Conservation (phyloP, 2,113 vertebrate genomes). For the Edolisoma coerulescens region DNA sequence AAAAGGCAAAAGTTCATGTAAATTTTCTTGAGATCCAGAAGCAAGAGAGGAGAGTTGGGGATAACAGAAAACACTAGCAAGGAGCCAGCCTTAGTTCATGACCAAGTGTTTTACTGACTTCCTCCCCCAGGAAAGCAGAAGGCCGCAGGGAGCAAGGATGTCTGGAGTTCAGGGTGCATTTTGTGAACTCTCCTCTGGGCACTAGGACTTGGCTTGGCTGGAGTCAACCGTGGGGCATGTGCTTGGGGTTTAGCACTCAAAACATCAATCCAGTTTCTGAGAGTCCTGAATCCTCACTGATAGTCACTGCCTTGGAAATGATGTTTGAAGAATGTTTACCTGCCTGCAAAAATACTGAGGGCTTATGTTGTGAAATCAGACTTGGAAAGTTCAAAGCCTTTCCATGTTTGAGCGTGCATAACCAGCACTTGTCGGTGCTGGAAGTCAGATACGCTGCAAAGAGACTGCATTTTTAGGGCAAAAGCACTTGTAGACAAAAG, state of each 20-base stretch:
- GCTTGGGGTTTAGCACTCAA: not conserved
- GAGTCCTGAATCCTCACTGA: not conserved
- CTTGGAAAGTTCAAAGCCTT: not conserved
- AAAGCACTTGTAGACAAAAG: not conserved
- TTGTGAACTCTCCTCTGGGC: not conserved
- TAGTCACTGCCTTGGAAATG: not conserved
- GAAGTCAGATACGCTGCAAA: not conserved
- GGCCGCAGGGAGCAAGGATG: not conserved
- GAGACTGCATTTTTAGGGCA: not conserved
- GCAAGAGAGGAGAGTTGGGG: not conserved
- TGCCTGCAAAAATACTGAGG: not conserved
- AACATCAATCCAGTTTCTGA: not conserved
- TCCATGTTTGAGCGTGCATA: not conserved
- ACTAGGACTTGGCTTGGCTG: not conserved
- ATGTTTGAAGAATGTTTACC: not conserved
- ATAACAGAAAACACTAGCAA: not conserved
- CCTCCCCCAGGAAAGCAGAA: conserved; percentile 8
- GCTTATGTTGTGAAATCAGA: not conserved
- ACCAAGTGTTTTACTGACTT: not conserved
- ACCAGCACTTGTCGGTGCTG: not conserved
- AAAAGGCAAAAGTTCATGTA: not conserved
- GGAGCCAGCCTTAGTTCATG: not conserved
- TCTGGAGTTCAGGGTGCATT: not conserved
- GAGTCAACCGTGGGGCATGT: not conserved
- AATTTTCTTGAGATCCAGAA: not conserved